Evolutionary conservation across 2,113 vertebrate species (phyloP).

Genomic region (Dendrocopos noguchii): DNA sequence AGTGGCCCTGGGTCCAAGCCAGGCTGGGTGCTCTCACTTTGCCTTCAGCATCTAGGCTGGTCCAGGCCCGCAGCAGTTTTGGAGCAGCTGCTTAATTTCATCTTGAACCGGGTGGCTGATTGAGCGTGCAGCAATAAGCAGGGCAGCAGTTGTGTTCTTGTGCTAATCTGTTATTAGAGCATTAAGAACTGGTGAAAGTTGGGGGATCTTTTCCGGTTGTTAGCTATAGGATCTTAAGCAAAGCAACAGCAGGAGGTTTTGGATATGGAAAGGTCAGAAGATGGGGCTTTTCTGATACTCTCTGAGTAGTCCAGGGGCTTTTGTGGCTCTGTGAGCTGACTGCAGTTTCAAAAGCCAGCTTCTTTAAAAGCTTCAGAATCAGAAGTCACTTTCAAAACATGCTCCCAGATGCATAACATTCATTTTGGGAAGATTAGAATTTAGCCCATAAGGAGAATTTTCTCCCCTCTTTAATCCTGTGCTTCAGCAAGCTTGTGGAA

Average conservation of each 20-base stretch:
- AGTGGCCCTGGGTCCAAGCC: not conserved
- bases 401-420: not conserved
- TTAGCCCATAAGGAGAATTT: not conserved
- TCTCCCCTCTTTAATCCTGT: not conserved
- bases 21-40: not conserved
- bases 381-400: not conserved
- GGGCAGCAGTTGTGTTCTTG: not conserved
- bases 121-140: accelerated
- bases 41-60: not conserved
- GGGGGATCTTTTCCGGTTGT: accelerated
- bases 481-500: not conserved
- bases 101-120: not conserved
- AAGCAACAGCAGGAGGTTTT: not conserved
- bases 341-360: not conserved
- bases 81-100: not conserved
- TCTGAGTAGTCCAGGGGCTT: not conserved
- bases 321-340: not conserved
- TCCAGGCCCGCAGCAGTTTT: accelerated
- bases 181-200: not conserved
- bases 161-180: not conserved
- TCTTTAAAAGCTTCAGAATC: not conserved
- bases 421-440: not conserved
- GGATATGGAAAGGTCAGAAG: not conserved
- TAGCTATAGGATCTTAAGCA: not conserved
- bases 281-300: not conserved